phyloP scores from a whole-genome alignment of 2,888 invertebrate genomes.

The Corbicula japonica region DNA sequence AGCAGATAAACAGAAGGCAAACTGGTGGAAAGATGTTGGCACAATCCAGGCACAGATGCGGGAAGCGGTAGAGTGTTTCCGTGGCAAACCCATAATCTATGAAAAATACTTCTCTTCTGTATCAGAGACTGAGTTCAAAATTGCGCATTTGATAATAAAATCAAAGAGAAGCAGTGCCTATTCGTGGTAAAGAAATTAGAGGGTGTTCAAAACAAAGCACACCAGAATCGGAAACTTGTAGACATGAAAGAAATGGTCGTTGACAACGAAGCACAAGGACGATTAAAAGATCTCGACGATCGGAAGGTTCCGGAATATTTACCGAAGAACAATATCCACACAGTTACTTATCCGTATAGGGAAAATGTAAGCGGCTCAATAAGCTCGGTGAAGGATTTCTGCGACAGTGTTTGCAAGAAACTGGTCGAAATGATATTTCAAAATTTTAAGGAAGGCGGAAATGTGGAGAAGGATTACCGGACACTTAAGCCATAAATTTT shows the following conservation, averaged over 20 bases:
- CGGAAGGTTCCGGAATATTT: conserved; percentile 4
- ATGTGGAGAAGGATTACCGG: conserved; percentile 11
- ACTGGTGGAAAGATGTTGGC: conserved; percentile 29
- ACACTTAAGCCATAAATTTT: too few species aligned
- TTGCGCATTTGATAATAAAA: too few species aligned
- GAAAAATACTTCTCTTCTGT: conserved; percentile 49
- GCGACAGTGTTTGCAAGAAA: conserved; percentile 35
- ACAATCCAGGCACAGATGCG: conserved; percentile 24
- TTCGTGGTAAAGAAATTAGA: conserved; percentile 3
- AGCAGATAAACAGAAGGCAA: conserved; percentile 5
- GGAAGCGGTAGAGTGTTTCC: conserved; percentile 46
- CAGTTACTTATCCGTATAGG: not conserved
- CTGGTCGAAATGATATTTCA: conserved; percentile 31
- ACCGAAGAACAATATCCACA: not conserved
- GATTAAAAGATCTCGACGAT: not conserved
- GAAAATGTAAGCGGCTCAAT: not conserved
- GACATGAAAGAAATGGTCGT: conserved; percentile 23
- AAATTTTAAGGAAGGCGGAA: conserved; percentile 5
- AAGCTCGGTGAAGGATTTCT: conserved; percentile 5
- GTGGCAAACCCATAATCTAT: conserved; percentile 20
- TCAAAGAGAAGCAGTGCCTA: not conserved
- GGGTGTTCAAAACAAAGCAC: not conserved
- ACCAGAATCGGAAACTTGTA: conserved; percentile 1
- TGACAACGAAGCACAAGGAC: conserved; percentile 2
- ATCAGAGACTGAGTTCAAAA: conserved; percentile 41